Evolutionary conservation across 2,797 vertebrate genomes (phyloP).

Genomic region (Sebastes hubbsi): DNA sequence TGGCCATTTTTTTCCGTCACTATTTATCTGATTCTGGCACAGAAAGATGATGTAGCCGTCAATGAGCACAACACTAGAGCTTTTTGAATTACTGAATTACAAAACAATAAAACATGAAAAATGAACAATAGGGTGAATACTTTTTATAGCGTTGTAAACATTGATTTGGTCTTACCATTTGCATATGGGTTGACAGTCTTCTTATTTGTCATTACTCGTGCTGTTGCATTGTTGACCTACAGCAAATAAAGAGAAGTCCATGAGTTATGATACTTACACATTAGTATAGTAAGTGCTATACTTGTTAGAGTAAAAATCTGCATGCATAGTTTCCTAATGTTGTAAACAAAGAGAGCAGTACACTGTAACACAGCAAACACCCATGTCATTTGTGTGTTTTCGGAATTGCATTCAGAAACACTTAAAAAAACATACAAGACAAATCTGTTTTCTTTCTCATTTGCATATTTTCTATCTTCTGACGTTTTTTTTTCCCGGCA

Average conservation of each 20-base stretch:
- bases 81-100: background rate
- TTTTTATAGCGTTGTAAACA: background rate
- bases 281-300: slow-evolving; percentile 32
- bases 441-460: slow-evolving; percentile 78
- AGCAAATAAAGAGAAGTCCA: slow-evolving; percentile 42
- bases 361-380: slow-evolving; percentile 84
- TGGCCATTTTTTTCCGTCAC: background rate
- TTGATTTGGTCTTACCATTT: slow-evolving; percentile 84
- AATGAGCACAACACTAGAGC: background rate
- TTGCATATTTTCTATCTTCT: slow-evolving; percentile 65
- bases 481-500: slow-evolving; percentile 54
- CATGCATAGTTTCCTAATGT: slow-evolving; percentile 88
- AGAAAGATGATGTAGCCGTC: background rate
- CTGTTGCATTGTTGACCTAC: slow-evolving; percentile 90
- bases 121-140: background rate
- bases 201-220: slow-evolving; percentile 98
- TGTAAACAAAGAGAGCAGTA: slow-evolving; percentile 83
- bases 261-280: slow-evolving; percentile 23
- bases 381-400: slow-evolving; percentile 85
- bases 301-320: slow-evolving; percentile 49
- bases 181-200: slow-evolving; percentile 97
- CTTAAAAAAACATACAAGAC: slow-evolving; percentile 89
- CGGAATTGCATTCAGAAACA: slow-evolving; percentile 89
- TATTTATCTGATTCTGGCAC: background rate
- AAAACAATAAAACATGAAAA: background rate